Percentiles rank a stretch among this genome's conserved stretches.
Evolutionary conservation across 2,113 vertebrate genomes (phyloP).

Genomic region (Apteryx owenii): DNA sequence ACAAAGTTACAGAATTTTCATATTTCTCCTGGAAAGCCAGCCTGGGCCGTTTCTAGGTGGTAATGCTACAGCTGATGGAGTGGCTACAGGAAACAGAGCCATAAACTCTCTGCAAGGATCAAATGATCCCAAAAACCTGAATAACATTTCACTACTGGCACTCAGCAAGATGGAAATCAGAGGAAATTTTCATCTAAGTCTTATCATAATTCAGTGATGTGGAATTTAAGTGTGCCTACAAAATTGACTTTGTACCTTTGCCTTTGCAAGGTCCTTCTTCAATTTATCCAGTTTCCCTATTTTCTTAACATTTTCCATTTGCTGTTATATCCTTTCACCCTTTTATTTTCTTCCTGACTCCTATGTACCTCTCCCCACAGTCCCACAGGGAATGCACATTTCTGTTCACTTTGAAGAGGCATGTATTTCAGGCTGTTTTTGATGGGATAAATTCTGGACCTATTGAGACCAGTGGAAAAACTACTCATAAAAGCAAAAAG

Average conservation of each 20-base stretch:
- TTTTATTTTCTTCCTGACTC: not conserved
- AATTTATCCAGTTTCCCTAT: not conserved
- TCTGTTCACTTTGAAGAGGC: slow-evolving; percentile 15
- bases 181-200: slow-evolving; percentile 6
- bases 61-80: not conserved
- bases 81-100: not conserved
- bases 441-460: not conserved
- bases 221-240: slow-evolving; percentile 9
- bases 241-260: slow-evolving; percentile 24
- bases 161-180: not conserved
- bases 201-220: slow-evolving; percentile 11
- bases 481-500: not conserved
- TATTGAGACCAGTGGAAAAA: not conserved
- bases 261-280: slow-evolving; percentile 8
- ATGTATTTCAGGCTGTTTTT: slow-evolving; percentile 1
- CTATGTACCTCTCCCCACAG: not conserved
- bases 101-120: not conserved
- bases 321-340: not conserved
- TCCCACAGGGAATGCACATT: not conserved
- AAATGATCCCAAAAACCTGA: not conserved
- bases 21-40: not conserved
- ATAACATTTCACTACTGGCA: not conserved
- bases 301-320: slow-evolving; percentile 31
- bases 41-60: not conserved
- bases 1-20: not conserved